Evolutionary conservation across 2,888 invertebrate species (phyloP), one percentile per base, ranked within the genome.

Genomic region (Lochmaea capreae): DNA sequence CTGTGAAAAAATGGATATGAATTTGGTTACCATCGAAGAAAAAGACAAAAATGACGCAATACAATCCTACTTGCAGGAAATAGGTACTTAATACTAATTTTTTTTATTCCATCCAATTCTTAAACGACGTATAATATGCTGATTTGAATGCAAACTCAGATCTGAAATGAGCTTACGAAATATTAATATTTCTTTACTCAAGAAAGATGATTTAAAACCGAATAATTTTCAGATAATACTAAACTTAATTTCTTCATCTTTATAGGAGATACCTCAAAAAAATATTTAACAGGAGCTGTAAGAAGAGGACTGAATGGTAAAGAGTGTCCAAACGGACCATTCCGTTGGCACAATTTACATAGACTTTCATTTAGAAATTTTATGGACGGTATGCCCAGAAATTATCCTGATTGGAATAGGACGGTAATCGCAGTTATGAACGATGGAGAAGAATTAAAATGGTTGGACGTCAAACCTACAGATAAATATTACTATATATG

Each of bases 1-100:
- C 16, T 73, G 73, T 65, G 16, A 52, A 49, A 22, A 42, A 26
- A 10, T 16, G 2, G 57, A 63, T 6, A 63, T 73, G 68, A 39
- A 73, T 14, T 22, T 73, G 10, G 65, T 73, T 16, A 69, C 68
- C 43, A 73, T 73, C 14, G 46, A 69, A 22, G 52, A 16, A n/a
- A 65, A 69, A 42, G 73, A 62, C 12, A 65, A 69, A 46, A 68
- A 73, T 22, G 65, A 65, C 33, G 69, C 57, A 0, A 42, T 73
- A 26, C 59, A 69, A 14, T 59, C 39, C 1, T 16, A 58, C 11
- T 18, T 73, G 5, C 42, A 58, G 18, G 18, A 73, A 42, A 49
- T 43, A 8, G 61, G 73, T 73, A n/a, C n/a, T n/a, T 33, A 33
- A 33, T 33, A 6, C 33, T 33, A n/a, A 33, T 6, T 33, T 33